A percentile compares a stretch with the other conserved stretches of the same genome.
phyloP scores from a whole-genome alignment of 2,113 vertebrate genomes.

The Hypanus sabinus region DNA sequence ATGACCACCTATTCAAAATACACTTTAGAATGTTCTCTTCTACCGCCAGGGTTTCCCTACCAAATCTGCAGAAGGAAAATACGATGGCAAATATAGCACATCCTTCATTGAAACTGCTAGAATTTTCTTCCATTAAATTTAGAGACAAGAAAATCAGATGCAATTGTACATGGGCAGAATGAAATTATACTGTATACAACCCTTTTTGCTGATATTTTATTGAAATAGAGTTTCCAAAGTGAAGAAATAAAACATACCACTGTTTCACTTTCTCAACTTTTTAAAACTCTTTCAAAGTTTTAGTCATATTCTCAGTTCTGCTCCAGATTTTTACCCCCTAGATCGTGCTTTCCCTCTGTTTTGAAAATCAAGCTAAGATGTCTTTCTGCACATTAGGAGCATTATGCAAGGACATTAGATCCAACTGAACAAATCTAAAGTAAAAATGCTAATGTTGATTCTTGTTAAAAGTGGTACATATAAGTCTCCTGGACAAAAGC shows the following conservation, averaged over 20 bases:
- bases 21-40: not conserved
- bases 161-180: not conserved
- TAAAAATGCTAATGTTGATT: not conserved
- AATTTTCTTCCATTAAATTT: not conserved
- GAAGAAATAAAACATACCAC: not conserved
- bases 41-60: not conserved
- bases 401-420: not conserved
- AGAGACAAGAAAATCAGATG: not conserved
- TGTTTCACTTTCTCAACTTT: not conserved
- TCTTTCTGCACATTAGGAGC: not conserved
- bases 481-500: too few species aligned
- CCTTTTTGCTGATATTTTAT: not conserved
- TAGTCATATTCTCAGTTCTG: not conserved
- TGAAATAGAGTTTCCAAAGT: not conserved
- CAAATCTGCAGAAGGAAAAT: not conserved
- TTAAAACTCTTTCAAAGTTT: not conserved
- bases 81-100: not conserved
- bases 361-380: not conserved
- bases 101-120: not conserved
- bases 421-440: not conserved
- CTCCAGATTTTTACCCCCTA: not conserved
- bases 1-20: not conserved
- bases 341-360: not conserved
- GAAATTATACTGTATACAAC: not conserved
- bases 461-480: too few species aligned